These are phyloP conservation scores for Spongilla lacustris DNA, from an alignment of 37 sponge, comb jelly and placozoan species.

Conservation along the genomic window DNA sequence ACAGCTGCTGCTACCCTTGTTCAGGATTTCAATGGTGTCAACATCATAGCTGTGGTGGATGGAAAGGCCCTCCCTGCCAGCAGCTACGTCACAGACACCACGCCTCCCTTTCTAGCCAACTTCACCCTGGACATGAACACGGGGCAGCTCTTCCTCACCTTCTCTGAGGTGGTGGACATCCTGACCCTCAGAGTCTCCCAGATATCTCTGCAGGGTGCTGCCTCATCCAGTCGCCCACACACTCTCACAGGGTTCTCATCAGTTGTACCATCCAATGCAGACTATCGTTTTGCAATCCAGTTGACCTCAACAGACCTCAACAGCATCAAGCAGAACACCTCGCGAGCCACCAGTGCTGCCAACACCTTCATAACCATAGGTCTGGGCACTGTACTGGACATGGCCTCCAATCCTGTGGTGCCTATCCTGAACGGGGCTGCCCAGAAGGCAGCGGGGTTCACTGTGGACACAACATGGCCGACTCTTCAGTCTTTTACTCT, in stretches of 20 bases:
- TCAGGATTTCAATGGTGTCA: slow-evolving; percentile 77
- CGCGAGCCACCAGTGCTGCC: slow-evolving; percentile 50
- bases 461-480: slow-evolving; percentile 49
- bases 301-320: slow-evolving; percentile 68
- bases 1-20: slow-evolving; percentile 69
- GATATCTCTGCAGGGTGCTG: slow-evolving; percentile 38
- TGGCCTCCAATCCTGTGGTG: slow-evolving; percentile 63
- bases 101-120: slow-evolving; percentile 35
- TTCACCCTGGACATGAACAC: slow-evolving; percentile 74
- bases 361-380: slow-evolving; percentile 76
- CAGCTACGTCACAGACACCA: slow-evolving; percentile 54
- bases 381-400: slow-evolving; percentile 53
- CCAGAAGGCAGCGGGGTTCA: slow-evolving; percentile 26
- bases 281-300: slow-evolving; percentile 51
- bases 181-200: slow-evolving; percentile 36
- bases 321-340: slow-evolving; percentile 59
- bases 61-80: slow-evolving; percentile 73
- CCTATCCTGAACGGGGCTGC: slow-evolving; percentile 36
- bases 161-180: slow-evolving; percentile 83
- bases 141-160: slow-evolving; percentile 73
- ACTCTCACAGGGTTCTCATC: slow-evolving; percentile 37
- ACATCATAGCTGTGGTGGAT: slow-evolving; percentile 87
- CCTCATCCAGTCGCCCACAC: slow-evolving; percentile 24
- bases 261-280: slow-evolving; percentile 79
- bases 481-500: slow-evolving; percentile 56